A percentile compares a stretch with the other conserved stretches of the same genome.
Conservation (phyloP, 1,140 invertebrate genomes). For the Ips typographus region DNA sequence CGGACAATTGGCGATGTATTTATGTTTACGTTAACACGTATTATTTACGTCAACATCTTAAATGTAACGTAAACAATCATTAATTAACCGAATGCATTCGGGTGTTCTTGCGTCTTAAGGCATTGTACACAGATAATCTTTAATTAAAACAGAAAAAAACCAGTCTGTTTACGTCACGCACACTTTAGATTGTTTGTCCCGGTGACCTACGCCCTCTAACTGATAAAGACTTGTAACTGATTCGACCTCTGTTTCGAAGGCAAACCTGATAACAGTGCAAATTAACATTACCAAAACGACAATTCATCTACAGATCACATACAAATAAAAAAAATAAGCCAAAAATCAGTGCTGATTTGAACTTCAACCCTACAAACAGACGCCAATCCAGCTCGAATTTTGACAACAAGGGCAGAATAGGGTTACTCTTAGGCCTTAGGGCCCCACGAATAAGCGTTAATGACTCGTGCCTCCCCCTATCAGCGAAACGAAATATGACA, state of each 20-base stretch:
- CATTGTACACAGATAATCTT: no score
- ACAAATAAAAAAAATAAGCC: no score
- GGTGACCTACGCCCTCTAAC: neutral
- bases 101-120: neutral
- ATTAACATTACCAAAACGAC: neutral
- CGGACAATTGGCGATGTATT: no score
- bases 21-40: neutral
- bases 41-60: neutral
- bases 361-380: no score
- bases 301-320: neutral
- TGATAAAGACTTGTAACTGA: slow-evolving; percentile 2
- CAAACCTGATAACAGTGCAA: neutral
- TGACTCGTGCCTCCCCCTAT: no score
- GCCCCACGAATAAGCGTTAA: no score
- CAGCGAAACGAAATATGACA: no score
- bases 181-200: slow-evolving; percentile 3
- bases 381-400: no score
- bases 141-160: neutral
- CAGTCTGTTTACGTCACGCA: neutral
- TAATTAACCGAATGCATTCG: neutral
- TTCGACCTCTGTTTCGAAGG: slow-evolving; percentile 5
- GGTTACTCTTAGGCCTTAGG: no score
- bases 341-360: no score
- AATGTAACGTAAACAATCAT: slow-evolving; percentile 1
- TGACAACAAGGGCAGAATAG: no score